A percentile compares a stretch with the other conserved stretches of the same genome.
Conservation (phyloP, 1,140 invertebrate species). For the Scaptodrosophila lebanonensis region DNA sequence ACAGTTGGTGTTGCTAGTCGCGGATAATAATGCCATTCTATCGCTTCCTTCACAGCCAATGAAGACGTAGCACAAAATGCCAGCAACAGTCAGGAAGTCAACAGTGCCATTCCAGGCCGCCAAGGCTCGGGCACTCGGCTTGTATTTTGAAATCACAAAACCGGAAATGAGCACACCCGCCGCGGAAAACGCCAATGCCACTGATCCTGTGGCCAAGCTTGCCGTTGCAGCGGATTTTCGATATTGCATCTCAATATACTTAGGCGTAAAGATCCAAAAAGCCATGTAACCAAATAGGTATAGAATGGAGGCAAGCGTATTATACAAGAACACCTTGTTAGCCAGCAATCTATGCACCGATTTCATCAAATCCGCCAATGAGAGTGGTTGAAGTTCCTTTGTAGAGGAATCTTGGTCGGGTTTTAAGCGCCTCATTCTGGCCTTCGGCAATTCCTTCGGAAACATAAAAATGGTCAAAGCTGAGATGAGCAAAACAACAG, state of each 20-base stretch:
- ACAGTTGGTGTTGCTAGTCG: constrained; percentile 75
- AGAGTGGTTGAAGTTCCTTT: constrained; percentile 19
- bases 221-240: constrained; percentile 84
- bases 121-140: constrained; percentile 82
- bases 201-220: constrained; percentile 82
- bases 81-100: constrained; percentile 81
- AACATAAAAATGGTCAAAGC: constrained; percentile 81
- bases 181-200: constrained; percentile 84
- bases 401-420: background rate
- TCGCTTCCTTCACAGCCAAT: constrained; percentile 81
- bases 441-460: constrained; percentile 81
- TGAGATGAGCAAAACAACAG: constrained; percentile 79
- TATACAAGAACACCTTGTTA: constrained; percentile 83
- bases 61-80: constrained; percentile 82
- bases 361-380: constrained; percentile 43
- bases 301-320: constrained; percentile 82
- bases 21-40: constrained; percentile 40
- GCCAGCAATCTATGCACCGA: constrained; percentile 63
- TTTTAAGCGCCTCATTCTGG: constrained; percentile 27
- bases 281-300: constrained; percentile 85
- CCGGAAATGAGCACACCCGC: constrained; percentile 84
- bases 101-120: constrained; percentile 85
- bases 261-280: constrained; percentile 86
- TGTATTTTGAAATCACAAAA: constrained; percentile 82
- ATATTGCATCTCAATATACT: constrained; percentile 87